Conservation (phyloP, 2,797 vertebrate genomes). For the Tinamus major region DNA sequence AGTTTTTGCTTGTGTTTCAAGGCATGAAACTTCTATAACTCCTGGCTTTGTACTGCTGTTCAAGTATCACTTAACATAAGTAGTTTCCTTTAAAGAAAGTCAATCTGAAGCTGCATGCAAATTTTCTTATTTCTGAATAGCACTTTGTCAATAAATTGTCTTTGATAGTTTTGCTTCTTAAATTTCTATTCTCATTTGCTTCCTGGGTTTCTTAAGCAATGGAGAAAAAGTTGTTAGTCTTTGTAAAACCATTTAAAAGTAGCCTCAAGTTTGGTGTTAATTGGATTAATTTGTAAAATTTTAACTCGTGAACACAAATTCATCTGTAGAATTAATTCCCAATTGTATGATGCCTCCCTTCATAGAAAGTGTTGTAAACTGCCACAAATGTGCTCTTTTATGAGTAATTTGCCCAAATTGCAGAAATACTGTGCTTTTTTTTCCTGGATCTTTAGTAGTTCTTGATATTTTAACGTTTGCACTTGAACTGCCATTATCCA, state of each 20-base stretch:
- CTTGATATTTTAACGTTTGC: not conserved
- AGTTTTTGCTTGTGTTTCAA: not conserved
- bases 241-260: not conserved
- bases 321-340: not conserved
- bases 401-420: not conserved
- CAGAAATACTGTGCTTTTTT: not conserved
- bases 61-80: accelerated
- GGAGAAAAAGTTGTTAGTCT: not conserved
- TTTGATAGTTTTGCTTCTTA: not conserved
- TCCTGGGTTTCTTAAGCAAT: not conserved
- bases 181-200: not conserved
- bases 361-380: not conserved
- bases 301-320: not conserved
- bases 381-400: not conserved
- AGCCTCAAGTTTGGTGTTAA: not conserved
- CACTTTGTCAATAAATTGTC: not conserved
- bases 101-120: not conserved
- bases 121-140: not conserved
- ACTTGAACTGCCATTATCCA: not conserved
- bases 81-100: not conserved
- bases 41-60: not conserved
- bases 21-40: not conserved
- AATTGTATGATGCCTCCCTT: not conserved
- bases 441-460: not conserved
- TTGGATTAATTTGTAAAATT: not conserved